phyloP scores from a whole-genome alignment of 2,888 invertebrate genomes.

The Terebella lapidaria region DNA sequence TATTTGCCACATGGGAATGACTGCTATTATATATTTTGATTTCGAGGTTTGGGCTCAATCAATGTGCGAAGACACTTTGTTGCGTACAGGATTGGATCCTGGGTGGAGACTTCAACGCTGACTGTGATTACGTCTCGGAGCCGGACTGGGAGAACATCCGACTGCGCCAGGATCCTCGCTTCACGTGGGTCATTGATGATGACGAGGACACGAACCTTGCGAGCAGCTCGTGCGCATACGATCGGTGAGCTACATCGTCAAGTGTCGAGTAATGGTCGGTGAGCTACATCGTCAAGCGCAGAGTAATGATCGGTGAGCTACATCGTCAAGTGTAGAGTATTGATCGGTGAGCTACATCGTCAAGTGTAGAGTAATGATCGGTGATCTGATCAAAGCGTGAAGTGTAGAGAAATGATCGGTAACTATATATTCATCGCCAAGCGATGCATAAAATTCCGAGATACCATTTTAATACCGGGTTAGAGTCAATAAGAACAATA shows the following conservation, averaged over 20 bases:
- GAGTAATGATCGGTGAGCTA: not conserved
- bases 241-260: slow-evolving; percentile 27
- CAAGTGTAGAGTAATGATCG: not conserved
- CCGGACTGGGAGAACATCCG: slow-evolving; percentile 27
- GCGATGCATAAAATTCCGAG: too few species aligned
- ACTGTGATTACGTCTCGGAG: slow-evolving; percentile 32
- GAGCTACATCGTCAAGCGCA: not conserved
- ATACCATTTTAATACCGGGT: too few species aligned
- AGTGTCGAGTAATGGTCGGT: not conserved
- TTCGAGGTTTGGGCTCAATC: too few species aligned
- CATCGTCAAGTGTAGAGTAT: not conserved
- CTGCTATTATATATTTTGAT: too few species aligned
- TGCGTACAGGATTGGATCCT: slow-evolving; percentile 15
- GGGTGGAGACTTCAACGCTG: slow-evolving; percentile 41
- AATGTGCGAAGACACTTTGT: too few species aligned
- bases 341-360: not conserved
- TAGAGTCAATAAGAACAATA: too few species aligned
- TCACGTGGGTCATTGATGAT: slow-evolving; percentile 35
- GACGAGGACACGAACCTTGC: slow-evolving; percentile 31
- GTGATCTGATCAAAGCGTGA: too few species aligned
- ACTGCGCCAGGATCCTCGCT: slow-evolving; percentile 25
- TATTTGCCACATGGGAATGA: too few species aligned
- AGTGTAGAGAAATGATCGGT: too few species aligned
- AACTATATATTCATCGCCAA: too few species aligned
- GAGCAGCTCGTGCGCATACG: slow-evolving; percentile 35